Evolutionary conservation across 2,797 vertebrate genomes (phyloP), one percentile per base, ranked within the genome.

Genomic region (Clarias laeviceps): DNA sequence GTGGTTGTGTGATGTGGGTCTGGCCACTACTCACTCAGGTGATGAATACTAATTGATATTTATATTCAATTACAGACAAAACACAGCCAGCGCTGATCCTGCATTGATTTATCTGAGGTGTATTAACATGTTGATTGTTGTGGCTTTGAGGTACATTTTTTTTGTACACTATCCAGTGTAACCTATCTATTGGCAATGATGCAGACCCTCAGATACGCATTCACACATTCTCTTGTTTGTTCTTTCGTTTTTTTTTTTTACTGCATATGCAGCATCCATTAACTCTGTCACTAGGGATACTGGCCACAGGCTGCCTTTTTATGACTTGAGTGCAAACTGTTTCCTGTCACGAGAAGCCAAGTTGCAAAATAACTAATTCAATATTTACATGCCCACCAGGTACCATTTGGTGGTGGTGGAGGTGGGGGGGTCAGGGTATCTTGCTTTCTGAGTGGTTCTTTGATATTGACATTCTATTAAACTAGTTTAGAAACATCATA

Each of bases 381-480:
- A 95, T 95, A 95, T 95, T 95, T 93, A 91, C 93, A 88, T 90
- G 87, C 88, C 90, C 88, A 79, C 89, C 86, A 73, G 79, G 20
- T 83, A 37, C n/a, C n/a, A 64, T 90, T 90, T 91, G 68, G 89
- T 91, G 90, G n/a, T 62, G 86, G 37, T 8, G 89, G 88, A n/a
- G 89, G 88, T 20, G 57, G n/a, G n/a, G 86, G 88, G 81, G 85
- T 90, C 90, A 91, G 64, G 20, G 84, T 85, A 45, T 45, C 9
- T 88, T 72, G 83, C 86, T 85, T 32, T 85, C 80, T 77, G 45
- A 73, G 79, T 62, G 56, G 80, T 50, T 84, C 70, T 77, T 24
- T 80, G 56, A 81, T 82, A 40, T 37, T 17, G 50, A 86, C 4
- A 5, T 61, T 62, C 70, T 76, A 64, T 80, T 70, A 32, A 78